Evolutionary conservation across 1,140 invertebrate genomes (phyloP), one percentile per base, ranked within the genome.

Genomic region (Caenorhabditis inopinata): DNA sequence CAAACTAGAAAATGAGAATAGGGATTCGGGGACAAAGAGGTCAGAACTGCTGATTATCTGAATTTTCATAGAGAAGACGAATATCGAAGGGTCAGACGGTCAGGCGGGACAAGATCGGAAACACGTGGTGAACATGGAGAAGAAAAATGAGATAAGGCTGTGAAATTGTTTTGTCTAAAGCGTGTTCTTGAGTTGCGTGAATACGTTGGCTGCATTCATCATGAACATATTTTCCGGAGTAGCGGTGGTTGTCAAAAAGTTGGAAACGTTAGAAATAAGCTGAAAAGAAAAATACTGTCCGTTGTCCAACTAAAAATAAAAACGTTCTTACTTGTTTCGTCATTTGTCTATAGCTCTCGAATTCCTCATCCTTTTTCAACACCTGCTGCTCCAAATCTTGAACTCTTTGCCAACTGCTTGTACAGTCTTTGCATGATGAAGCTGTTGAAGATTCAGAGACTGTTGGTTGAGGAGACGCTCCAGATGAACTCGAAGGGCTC

Each of bases 21-120:
- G 58, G 25, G 38, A n/a, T 38, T 38, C 38, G 12, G 18, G 25
- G 21, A 51, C 23, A 51, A 68, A 68, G 58, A 68, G 58, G 58
- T 68, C 58, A 68, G 58, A 68, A 68, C 35, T 68, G 12, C 6
- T 68, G 58, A 68, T 68, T 68, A 68, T 68, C 58, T 38, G 58
- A 29, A 32, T 23, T 18, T 32, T 11, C 3, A n/a, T 9, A 42
- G n/a, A 7, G 4, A 18, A 68, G 25, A 9, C 6, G 11, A 38
- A 68, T 18, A 9, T 16, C 3, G 27, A 32, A 21, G n/a, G 32
- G 18, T 32, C 51, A 58, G 51, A 32, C 7, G 51, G n/a, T 2
- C 23, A 14, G 21, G 48, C 5, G 51, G 32, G 58, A 68, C 58
- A 68, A 68, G 58, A 68, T 68, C 32, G 38, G 58, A 68, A 68